phyloP scores from a whole-genome alignment of 2,113 vertebrate genomes.

The Platichthys flesus region DNA sequence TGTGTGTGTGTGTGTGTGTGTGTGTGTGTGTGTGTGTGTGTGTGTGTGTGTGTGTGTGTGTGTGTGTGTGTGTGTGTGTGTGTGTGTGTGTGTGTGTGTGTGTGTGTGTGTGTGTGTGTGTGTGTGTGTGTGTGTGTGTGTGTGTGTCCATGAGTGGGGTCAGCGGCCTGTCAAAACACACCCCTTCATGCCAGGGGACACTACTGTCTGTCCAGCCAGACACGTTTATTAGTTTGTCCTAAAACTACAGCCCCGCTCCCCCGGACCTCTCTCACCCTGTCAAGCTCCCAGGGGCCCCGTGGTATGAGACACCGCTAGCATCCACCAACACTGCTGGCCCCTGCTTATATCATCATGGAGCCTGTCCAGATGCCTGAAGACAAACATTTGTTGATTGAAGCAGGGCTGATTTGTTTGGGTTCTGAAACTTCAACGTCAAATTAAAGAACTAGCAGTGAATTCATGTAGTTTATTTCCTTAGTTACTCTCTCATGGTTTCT shows the following conservation, averaged over 20 bases:
- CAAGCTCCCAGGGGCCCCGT: conserved; percentile 66
- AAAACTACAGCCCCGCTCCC: conserved; percentile 59
- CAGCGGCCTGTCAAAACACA: conserved; percentile 72
- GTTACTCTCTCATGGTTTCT: neutral
- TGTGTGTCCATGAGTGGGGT: conserved; percentile 42
- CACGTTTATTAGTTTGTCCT: conserved; percentile 81
- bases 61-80: conserved; percentile 11
- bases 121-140: conserved; percentile 27
- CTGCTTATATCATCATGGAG: conserved; percentile 17
- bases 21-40: conserved; percentile 33
- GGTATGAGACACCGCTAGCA: conserved; percentile 60
- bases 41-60: conserved; percentile 6
- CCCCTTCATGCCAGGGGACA: conserved; percentile 50
- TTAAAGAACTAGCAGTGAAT: neutral
- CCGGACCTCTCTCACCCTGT: conserved; percentile 51
- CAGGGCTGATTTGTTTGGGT: conserved; percentile 40
- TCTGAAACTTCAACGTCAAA: conserved; percentile 25
- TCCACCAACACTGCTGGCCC: conserved; percentile 44
- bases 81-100: conserved; percentile 22
- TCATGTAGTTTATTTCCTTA: conserved; percentile 16
- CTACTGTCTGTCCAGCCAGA: conserved; percentile 73
- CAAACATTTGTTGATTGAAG: conserved; percentile 67
- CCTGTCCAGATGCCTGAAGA: conserved; percentile 45
- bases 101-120: conserved; percentile 2
- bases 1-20: conserved; percentile 33